phyloP scores from a whole-genome alignment of 2,797 vertebrate genomes.

The Sparidentex hasta region DNA sequence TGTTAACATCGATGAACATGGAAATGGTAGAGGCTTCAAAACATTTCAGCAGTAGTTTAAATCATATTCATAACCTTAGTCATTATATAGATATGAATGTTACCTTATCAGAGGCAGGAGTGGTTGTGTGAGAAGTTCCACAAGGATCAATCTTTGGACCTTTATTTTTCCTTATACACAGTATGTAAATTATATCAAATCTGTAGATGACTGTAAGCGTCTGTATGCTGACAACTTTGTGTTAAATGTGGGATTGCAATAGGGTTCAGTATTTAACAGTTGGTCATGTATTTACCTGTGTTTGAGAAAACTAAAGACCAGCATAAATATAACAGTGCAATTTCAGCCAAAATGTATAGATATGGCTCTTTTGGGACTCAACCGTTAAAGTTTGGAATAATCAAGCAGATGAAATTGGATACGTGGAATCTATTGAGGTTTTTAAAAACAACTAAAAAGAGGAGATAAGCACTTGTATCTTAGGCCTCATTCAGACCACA shows the following conservation, averaged over 20 bases:
- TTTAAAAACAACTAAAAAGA: background rate
- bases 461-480: too few species aligned
- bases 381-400: background rate
- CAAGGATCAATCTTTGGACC: slow-evolving; percentile 6
- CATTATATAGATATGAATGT: background rate
- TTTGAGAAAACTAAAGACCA: background rate
- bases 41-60: background rate
- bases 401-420: background rate
- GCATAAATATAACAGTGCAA: background rate
- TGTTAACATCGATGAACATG: too few species aligned
- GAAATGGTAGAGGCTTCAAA: too few species aligned
- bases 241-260: background rate
- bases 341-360: background rate
- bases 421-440: background rate
- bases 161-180: background rate
- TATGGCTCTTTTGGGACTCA: slow-evolving; percentile 8
- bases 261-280: background rate
- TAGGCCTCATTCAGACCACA: too few species aligned
- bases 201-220: background rate
- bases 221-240: background rate
- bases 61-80: background rate
- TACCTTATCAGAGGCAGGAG: background rate
- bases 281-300: background rate
- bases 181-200: background rate
- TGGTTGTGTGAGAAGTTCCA: background rate